These are phyloP conservation scores for Drusus annulatus DNA, from an alignment of 1,140 invertebrate genomes.

Conservation along the genomic window DNA sequence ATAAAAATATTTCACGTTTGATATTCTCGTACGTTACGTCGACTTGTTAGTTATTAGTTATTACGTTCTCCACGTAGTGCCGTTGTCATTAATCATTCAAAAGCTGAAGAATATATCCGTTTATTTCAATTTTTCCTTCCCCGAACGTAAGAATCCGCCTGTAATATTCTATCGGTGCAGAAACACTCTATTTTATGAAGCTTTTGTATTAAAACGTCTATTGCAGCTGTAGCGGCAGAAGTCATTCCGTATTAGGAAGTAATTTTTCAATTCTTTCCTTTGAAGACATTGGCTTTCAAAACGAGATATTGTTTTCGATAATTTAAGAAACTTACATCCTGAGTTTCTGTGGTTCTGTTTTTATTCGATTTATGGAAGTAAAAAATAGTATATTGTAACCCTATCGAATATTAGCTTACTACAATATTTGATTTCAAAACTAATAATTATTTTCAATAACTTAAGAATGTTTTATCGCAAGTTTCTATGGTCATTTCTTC, in stretches of 20 bases:
- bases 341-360: too few relatives aligned
- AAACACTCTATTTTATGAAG: slow-evolving; percentile 15
- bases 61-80: slow-evolving; percentile 20
- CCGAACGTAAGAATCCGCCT: neutral
- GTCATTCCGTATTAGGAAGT: slow-evolving; percentile 13
- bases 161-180: slow-evolving; percentile 9
- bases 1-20: neutral
- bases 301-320: neutral
- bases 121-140: slow-evolving; percentile 24
- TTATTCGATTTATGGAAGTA: too few relatives aligned
- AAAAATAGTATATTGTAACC: too few relatives aligned
- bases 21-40: neutral
- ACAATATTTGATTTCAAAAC: too few relatives aligned
- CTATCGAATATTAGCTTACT: too few relatives aligned
- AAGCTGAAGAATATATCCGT: slow-evolving; percentile 15
- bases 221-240: slow-evolving; percentile 15
- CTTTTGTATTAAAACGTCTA: slow-evolving; percentile 28
- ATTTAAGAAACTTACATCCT: neutral
- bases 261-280: slow-evolving; percentile 31
- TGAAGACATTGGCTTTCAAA: slow-evolving; percentile 9
- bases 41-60: neutral
- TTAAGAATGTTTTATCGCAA: too few relatives aligned
- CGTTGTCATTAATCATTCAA: slow-evolving; percentile 39
- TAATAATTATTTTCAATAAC: too few relatives aligned
- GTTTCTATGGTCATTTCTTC: too few relatives aligned